Conservation (phyloP, 2,888 invertebrate species). For the Eristalis tenax region DNA sequence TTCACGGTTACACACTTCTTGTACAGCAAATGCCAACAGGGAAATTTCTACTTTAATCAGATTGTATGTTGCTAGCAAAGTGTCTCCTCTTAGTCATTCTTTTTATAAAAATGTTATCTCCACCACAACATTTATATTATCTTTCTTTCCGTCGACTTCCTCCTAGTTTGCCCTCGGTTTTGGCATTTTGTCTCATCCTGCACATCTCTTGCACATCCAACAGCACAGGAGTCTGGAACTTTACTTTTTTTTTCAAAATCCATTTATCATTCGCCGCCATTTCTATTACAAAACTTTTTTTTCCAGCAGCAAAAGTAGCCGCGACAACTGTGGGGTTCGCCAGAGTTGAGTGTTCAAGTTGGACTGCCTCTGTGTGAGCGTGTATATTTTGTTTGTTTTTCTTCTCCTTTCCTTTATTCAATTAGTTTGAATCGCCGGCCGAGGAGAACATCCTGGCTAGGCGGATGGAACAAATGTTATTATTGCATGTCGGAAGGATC, state of each 20-base stretch:
- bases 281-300: conserved; percentile 57
- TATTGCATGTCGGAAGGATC: conserved; percentile 57
- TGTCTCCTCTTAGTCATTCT: background rate
- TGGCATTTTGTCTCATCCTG: background rate
- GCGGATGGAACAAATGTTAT: conserved; percentile 61
- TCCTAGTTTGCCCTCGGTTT: background rate
- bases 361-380: background rate
- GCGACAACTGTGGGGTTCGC: background rate
- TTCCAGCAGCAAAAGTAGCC: conserved; percentile 21
- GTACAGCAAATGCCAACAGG: too few species aligned
- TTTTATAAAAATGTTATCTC: background rate
- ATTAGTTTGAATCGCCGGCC: conserved; percentile 57
- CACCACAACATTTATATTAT: conserved; percentile 1
- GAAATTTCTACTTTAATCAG: background rate
- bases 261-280: conserved; percentile 67
- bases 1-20: background rate
- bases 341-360: background rate
- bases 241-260: conserved; percentile 49
- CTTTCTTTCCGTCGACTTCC: background rate
- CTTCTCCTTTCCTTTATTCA: conserved; percentile 33
- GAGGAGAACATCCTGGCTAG: conserved; percentile 33
- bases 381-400: background rate
- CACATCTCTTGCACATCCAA: background rate
- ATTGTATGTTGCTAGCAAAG: background rate
- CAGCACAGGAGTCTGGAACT: conserved; percentile 17